Evolutionary conservation across 2,113 vertebrate genomes (phyloP).

Genomic region (Labeo catla): DNA sequence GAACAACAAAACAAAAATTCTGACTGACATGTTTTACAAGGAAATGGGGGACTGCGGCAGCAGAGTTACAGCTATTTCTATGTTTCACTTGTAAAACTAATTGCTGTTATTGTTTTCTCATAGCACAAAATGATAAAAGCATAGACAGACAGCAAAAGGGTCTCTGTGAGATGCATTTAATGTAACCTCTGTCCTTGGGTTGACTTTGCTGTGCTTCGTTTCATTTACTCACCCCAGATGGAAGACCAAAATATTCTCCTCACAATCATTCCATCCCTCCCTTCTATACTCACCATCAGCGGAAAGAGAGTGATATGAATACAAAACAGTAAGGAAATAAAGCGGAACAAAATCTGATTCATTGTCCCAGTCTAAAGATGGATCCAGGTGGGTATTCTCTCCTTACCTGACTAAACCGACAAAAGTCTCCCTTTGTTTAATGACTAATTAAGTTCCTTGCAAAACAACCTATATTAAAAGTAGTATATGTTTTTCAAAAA

Average conservation of each 20-base stretch:
- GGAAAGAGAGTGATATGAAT: constrained; percentile 35
- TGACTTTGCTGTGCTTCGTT: constrained; percentile 22
- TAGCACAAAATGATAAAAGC: not conserved
- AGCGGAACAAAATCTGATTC: not conserved
- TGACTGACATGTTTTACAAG: not conserved
- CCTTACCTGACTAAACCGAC: not conserved
- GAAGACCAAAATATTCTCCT: constrained; percentile 43
- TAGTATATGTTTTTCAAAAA: too few relatives aligned
- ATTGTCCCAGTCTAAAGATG: constrained; percentile 36
- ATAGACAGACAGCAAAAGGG: not conserved
- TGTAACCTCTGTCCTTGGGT: constrained; percentile 27
- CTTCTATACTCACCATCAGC: constrained; percentile 12
- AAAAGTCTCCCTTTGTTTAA: constrained; percentile 34
- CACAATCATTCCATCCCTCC: constrained; percentile 25
- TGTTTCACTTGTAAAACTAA: not conserved
- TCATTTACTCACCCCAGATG: constrained; percentile 15
- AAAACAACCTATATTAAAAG: too few relatives aligned
- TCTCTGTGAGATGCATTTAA: not conserved
- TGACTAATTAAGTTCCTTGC: constrained; percentile 40
- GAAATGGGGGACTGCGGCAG: not conserved
- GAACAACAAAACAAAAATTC: constrained; percentile 4
- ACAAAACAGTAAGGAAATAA: constrained; percentile 32
- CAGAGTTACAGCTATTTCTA: not conserved
- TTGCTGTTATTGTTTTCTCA: constrained; percentile 3
- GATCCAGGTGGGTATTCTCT: not conserved